phyloP scores from a whole-genome alignment of 2,113 vertebrate genomes.

The Gymnocephalus cernua region DNA sequence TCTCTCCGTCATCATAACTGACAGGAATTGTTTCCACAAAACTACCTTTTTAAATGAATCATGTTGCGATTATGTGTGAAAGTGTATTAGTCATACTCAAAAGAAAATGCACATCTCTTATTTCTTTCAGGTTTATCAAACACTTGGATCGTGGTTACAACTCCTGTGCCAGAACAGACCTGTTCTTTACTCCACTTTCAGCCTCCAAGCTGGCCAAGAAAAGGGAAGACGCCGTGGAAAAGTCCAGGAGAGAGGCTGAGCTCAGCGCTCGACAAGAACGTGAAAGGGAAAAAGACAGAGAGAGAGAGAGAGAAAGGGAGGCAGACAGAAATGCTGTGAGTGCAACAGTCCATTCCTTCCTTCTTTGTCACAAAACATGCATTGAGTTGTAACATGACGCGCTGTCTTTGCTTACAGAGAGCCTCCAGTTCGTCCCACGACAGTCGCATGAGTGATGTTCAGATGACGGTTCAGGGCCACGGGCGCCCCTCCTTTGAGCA shows the following conservation, averaged over 20 bases:
- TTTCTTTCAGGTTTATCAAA: conserved; percentile 92
- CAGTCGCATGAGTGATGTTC: conserved; percentile 90
- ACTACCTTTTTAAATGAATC: conserved; percentile 8
- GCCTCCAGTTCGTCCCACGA: conserved; percentile 94
- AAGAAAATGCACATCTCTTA: background rate
- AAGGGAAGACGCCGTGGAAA: conserved; percentile 94
- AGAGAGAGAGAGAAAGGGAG: conserved; percentile 93
- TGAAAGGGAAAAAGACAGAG: conserved; percentile 92
- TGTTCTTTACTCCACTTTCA: conserved; percentile 95
- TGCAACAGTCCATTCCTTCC: conserved; percentile 19
- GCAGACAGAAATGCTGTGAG: conserved; percentile 90
- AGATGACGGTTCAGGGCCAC: conserved; percentile 88
- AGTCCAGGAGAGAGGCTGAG: conserved; percentile 92
- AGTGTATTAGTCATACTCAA: conserved; percentile 10
- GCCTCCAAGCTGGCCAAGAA: conserved; percentile 98
- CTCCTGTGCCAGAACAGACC: conserved; percentile 93
- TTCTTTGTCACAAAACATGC: background rate
- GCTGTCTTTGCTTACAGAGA: conserved; percentile 78
- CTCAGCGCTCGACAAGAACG: conserved; percentile 93
- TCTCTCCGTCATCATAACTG: too few relatives aligned
- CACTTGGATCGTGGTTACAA: conserved; percentile 97
- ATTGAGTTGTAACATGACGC: background rate
- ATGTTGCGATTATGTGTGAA: background rate
- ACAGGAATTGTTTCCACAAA: background rate
- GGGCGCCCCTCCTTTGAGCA: conserved; percentile 92